These are phyloP conservation scores for Chiloscyllium plagiosum DNA, from an alignment of 2,113 vertebrate species.

Conservation along the genomic window DNA sequence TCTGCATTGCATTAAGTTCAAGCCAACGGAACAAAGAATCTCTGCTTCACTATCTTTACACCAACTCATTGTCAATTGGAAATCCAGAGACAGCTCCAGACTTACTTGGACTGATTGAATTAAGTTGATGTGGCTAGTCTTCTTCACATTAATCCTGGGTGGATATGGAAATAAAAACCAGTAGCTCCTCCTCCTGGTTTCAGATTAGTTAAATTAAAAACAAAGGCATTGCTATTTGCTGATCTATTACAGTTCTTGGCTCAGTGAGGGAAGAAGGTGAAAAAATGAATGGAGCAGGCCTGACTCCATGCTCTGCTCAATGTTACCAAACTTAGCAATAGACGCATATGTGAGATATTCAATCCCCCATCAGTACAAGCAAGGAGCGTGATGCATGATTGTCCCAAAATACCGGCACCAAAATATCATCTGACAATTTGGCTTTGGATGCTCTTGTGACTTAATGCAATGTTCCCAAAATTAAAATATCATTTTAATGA, in stretches of 20 bases:
- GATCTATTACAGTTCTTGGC: too few relatives aligned
- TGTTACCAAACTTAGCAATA: neutral
- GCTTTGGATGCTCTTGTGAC: neutral
- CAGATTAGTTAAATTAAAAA: neutral
- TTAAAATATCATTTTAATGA: neutral
- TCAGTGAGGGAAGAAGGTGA: too few relatives aligned
- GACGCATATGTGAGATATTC: neutral
- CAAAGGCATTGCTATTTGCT: neutral
- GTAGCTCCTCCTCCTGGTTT: neutral
- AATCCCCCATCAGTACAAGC: neutral
- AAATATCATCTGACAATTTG: neutral
- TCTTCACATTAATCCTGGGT: neutral
- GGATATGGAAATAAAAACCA: neutral
- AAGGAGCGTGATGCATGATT: neutral
- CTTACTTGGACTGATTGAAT: neutral
- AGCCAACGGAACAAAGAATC: too few relatives aligned
- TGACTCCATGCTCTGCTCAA: neutral
- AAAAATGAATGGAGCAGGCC: neutral
- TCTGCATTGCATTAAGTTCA: too few relatives aligned
- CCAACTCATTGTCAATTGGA: neutral
- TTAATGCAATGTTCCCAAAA: neutral
- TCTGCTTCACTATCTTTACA: too few relatives aligned
- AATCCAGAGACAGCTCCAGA: neutral
- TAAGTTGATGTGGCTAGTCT: neutral
- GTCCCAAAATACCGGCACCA: neutral